Evolutionary conservation across 2,797 vertebrate genomes (phyloP).

Genomic region (Argyrosomus regius): DNA sequence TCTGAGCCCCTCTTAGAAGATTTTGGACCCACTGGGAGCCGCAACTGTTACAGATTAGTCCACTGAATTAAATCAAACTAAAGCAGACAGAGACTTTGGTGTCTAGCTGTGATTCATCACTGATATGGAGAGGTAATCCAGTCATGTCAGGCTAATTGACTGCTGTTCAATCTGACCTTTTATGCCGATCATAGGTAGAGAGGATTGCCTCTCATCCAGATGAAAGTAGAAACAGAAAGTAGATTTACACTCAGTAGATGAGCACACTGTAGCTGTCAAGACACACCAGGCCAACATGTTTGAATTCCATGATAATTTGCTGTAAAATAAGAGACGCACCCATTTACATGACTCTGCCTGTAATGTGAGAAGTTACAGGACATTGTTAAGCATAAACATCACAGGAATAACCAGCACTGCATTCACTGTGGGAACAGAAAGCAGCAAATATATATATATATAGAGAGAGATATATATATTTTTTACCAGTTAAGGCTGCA

Average conservation of each 20-base stretch:
- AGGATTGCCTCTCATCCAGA: constrained; percentile 14
- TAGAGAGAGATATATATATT: no score
- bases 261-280: neutral
- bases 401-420: neutral
- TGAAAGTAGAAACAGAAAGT: constrained; percentile 1
- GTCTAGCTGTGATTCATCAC: constrained; percentile 17
- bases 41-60: constrained; percentile 55
- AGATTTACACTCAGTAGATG: neutral
- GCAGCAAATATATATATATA: neutral
- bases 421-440: neutral
- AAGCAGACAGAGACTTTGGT: constrained; percentile 25
- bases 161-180: constrained; percentile 43
- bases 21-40: constrained; percentile 36
- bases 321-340: neutral
- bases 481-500: neutral
- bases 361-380: neutral
- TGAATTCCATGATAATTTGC: neutral
- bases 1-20: constrained; percentile 61
- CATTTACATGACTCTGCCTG: neutral
- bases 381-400: neutral
- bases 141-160: constrained; percentile 42
- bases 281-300: neutral
- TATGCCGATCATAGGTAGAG: constrained; percentile 3
- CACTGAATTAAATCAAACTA: constrained; percentile 46
- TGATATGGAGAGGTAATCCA: constrained; percentile 44